Percentiles rank a stretch among this genome's conserved stretches.
These are phyloP conservation scores for Cyrtorhinus lividipennis DNA, from an alignment of 1,140 invertebrate genomes.

Conservation along the genomic window DNA sequence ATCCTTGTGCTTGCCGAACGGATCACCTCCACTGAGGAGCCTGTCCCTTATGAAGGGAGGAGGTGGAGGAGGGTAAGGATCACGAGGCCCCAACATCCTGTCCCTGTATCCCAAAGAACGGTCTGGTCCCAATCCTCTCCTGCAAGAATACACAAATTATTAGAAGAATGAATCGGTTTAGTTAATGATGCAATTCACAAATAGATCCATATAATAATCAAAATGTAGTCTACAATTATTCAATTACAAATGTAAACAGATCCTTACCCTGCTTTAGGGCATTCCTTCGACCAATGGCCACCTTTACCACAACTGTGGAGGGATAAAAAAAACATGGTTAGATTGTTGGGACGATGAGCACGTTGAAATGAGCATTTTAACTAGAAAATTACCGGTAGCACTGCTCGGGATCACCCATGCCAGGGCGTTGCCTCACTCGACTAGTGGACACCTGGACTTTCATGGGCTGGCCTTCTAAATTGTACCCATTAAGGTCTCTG, in stretches of 20 bases:
- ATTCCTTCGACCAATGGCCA: constrained; percentile 91
- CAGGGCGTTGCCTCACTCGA: constrained; percentile 76
- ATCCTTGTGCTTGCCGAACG: constrained; percentile 15
- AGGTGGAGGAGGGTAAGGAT: constrained; percentile 69
- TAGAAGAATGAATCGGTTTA: neutral
- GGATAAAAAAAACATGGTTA: too few relatives aligned
- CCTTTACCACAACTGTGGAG: constrained; percentile 61
- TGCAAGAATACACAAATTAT: neutral
- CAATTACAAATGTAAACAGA: too few relatives aligned
- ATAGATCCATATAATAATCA: neutral
- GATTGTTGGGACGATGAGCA: too few relatives aligned
- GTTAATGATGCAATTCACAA: neutral
- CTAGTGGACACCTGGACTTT: constrained; percentile 83
- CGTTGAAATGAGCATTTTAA: neutral
- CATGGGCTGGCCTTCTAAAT: constrained; percentile 71
- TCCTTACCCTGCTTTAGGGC: constrained; percentile 38
- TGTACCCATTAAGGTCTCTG: constrained; percentile 69
- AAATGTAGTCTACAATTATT: too few relatives aligned
- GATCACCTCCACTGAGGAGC: constrained; percentile 47
- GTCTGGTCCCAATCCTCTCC: constrained; percentile 32
- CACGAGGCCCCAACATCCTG: constrained; percentile 59
- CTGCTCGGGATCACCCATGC: constrained; percentile 88
- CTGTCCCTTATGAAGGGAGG: constrained; percentile 65
- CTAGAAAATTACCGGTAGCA: constrained; percentile 53
- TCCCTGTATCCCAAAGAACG: constrained; percentile 50